Conservation (phyloP, 1,140 invertebrate genomes). For the Lamellibrachia luymesi region DNA sequence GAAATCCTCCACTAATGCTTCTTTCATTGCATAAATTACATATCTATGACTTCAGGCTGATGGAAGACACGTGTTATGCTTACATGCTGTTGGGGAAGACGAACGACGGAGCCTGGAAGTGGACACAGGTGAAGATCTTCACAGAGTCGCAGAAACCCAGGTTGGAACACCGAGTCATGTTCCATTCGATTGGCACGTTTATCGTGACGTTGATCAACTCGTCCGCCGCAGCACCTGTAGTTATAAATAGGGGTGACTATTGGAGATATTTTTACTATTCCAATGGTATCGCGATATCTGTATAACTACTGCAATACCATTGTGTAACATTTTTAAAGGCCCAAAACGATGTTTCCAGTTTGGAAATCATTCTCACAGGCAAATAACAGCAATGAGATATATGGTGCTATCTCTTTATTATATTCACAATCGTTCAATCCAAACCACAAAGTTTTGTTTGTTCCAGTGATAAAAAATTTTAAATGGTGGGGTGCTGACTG, state of each 20-base stretch:
- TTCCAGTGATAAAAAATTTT: too few relatives aligned
- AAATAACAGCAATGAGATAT: too few relatives aligned
- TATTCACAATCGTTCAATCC: too few relatives aligned
- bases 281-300: too few relatives aligned
- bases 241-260: conserved; percentile 13
- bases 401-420: too few relatives aligned
- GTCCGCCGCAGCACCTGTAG: conserved; percentile 37
- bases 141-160: conserved; percentile 33
- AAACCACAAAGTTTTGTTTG: too few relatives aligned
- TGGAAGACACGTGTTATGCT: neutral
- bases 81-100: conserved; percentile 48
- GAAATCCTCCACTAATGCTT: neutral
- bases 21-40: neutral
- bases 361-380: too few relatives aligned
- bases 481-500: too few relatives aligned
- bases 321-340: too few relatives aligned
- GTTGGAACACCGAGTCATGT: conserved; percentile 34
- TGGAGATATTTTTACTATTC: neutral
- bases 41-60: neutral
- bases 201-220: conserved; percentile 44
- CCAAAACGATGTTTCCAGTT: too few relatives aligned
- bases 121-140: conserved; percentile 44
- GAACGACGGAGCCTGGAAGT: conserved; percentile 40
- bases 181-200: conserved; percentile 43
- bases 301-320: too few relatives aligned